Evolutionary conservation across 1,140 invertebrate species (phyloP).

Genomic region (Bursaphelenchus mucronatus): DNA sequence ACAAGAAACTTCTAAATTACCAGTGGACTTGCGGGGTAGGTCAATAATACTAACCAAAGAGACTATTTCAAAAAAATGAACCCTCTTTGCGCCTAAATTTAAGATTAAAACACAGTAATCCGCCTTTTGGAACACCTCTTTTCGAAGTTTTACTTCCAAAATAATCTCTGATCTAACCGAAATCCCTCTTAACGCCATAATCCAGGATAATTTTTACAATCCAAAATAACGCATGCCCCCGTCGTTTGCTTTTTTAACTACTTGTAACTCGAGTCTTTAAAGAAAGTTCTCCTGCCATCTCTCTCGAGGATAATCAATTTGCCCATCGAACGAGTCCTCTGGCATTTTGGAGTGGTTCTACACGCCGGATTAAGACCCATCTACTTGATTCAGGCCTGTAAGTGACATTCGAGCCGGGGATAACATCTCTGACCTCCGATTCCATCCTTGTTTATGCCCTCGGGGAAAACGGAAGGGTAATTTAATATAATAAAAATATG

Average conservation of each 20-base stretch:
- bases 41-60: conserved; percentile 1
- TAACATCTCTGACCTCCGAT: not conserved
- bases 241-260: not conserved
- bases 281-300: conserved; percentile 34
- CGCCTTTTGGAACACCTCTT: no score
- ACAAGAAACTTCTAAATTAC: conserved; percentile 28
- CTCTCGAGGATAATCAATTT: conserved; percentile 43
- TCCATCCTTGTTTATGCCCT: no score
- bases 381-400: conserved; percentile 25
- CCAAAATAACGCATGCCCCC: not conserved
- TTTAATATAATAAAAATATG: no score
- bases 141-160: no score
- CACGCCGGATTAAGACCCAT: conserved; percentile 26
- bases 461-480: no score
- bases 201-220: conserved; percentile 3
- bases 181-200: not conserved
- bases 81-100: no score
- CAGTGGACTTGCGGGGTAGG: conserved; percentile 40
- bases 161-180: no score
- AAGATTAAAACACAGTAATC: no score
- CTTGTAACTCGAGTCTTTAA: conserved; percentile 16
- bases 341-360: conserved; percentile 28
- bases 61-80: not conserved
- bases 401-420: conserved; percentile 16
- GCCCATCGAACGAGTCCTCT: conserved; percentile 35